Percentiles rank a stretch among this genome's conserved stretches.
These are phyloP conservation scores for Planiliza haematocheilus DNA, from an alignment of 2,113 vertebrate genomes.

Conservation along the genomic window DNA sequence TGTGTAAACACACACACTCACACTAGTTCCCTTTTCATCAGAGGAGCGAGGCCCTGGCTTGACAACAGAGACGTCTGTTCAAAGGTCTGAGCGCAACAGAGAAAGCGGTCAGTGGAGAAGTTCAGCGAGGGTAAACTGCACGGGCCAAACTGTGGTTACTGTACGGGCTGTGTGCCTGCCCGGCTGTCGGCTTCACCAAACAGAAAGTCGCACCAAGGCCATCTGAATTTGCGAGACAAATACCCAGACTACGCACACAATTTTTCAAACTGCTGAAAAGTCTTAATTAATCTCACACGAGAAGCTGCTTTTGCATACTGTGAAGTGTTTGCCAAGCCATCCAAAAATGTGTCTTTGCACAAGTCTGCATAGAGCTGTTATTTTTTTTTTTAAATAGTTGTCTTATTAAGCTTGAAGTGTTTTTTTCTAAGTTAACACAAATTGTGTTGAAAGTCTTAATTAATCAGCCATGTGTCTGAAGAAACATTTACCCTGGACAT, in stretches of 20 bases:
- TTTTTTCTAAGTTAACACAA: constrained; percentile 8
- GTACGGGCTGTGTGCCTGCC: not conserved
- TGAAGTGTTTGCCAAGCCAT: constrained; percentile 48
- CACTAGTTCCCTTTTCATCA: constrained; percentile 45
- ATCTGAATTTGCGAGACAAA: constrained; percentile 10
- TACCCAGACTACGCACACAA: constrained; percentile 3
- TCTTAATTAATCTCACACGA: constrained; percentile 57
- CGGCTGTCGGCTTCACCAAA: not conserved
- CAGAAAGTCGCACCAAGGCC: constrained; percentile 7
- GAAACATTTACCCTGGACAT: not conserved
- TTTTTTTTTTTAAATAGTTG: constrained; percentile 11
- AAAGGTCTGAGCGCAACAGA: constrained; percentile 53
- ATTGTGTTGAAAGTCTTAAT: constrained; percentile 8
- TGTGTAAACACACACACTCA: constrained; percentile 12
- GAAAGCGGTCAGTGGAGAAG: constrained; percentile 30
- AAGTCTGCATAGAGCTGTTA: constrained; percentile 27
- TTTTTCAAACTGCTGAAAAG: constrained; percentile 39
- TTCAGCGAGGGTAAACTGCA: not conserved
- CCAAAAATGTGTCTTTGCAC: constrained; percentile 28
- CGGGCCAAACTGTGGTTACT: constrained; percentile 27
- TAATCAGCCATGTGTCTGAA: not conserved
- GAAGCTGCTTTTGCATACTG: constrained; percentile 15
- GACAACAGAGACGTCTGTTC: constrained; percentile 60
- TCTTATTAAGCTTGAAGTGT: constrained; percentile 32
- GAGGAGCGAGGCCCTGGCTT: constrained; percentile 46